These are phyloP conservation scores for Yponomeuta evonymella DNA, from an alignment of 2,888 invertebrate genomes.

Conservation along the genomic window DNA sequence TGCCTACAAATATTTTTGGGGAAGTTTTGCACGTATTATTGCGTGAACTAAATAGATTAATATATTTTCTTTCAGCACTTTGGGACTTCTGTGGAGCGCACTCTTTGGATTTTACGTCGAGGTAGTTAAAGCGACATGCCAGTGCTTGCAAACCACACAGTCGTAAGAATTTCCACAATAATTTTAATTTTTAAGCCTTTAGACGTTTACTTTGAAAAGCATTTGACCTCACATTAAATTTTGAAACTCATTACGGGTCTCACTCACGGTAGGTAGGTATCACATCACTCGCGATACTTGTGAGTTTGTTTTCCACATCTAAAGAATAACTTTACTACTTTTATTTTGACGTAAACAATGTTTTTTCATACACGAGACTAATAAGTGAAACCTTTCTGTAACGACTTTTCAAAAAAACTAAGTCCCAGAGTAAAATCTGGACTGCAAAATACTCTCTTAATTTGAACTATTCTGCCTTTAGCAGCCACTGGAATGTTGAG, in stretches of 20 bases:
- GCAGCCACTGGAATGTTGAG: slow-evolving; percentile 25
- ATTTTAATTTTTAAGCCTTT: not conserved
- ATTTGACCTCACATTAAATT: slow-evolving; percentile 7
- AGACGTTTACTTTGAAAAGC: not conserved
- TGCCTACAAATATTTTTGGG: no score
- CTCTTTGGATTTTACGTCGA: not conserved
- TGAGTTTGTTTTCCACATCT: no score
- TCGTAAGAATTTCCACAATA: slow-evolving; percentile 7
- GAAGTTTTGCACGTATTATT: no score
- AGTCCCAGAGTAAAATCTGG: not conserved
- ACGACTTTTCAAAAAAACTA: not conserved
- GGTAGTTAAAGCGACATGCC: not conserved
- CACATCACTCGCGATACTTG: not conserved
- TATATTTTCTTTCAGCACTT: no score
- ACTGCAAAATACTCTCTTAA: slow-evolving; percentile 23
- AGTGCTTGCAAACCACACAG: slow-evolving; percentile 4
- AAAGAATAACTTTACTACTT: not conserved
- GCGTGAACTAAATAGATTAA: no score
- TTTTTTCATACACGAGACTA: no score
- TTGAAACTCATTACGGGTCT: not conserved
- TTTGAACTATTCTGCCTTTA: slow-evolving; percentile 26
- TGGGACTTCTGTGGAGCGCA: not conserved
- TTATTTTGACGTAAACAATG: no score
- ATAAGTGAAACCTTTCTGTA: not conserved
- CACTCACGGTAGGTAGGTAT: not conserved